Evolutionary conservation across 2,113 vertebrate species (phyloP).

Genomic region (Fregetta grallaria): DNA sequence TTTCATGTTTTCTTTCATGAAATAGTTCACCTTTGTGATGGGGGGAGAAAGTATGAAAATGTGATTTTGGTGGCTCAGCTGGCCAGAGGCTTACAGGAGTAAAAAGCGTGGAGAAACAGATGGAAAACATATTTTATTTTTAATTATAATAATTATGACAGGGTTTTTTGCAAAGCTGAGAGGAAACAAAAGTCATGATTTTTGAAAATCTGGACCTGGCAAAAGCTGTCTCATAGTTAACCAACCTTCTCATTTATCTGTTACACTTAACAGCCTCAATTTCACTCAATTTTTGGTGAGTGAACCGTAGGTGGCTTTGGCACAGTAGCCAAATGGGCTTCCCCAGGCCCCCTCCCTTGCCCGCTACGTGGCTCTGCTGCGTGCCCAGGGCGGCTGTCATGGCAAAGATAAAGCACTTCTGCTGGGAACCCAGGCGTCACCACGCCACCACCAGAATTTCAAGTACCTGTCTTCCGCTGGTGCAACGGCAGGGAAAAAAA

Average conservation of each 20-base stretch:
- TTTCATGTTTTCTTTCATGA: neutral
- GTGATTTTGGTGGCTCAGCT: neutral
- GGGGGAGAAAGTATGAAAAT: neutral
- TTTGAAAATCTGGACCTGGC: neutral
- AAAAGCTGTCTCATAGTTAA: neutral
- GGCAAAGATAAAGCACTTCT: neutral
- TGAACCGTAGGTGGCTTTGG: neutral
- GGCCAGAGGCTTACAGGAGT: neutral
- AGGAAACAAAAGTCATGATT: neutral
- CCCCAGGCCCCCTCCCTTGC: neutral
- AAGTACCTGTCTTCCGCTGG: neutral
- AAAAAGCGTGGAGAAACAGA: neutral
- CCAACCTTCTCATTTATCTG: neutral
- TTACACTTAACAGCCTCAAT: neutral
- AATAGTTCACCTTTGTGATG: neutral
- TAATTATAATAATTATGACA: neutral
- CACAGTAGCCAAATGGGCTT: neutral
- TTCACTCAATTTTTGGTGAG: neutral
- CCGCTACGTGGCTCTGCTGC: rapidly evolving
- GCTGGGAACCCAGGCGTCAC: neutral
- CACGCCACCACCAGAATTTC: neutral
- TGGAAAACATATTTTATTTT: neutral
- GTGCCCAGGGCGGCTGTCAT: rapidly evolving
- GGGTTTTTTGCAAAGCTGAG: neutral
- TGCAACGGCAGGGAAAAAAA: rapidly evolving